Evolutionary conservation across 1,140 invertebrate species (phyloP), one percentile per base, ranked within the genome.

Genomic region (Diachasma alloeum): DNA sequence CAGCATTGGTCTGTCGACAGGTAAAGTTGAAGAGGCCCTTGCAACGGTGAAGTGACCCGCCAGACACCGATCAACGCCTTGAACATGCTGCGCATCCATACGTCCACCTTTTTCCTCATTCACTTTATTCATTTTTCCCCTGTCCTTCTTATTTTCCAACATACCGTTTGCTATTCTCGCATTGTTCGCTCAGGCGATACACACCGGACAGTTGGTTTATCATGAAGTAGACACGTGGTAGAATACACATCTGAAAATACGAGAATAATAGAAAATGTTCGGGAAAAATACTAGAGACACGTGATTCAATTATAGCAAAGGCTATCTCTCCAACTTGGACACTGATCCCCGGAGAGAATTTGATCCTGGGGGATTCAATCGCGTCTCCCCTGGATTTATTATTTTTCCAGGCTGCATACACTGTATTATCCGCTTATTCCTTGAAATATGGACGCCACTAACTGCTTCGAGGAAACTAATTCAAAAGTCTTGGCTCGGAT

Each of bases 1-100:
- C 15, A 4, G 42, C 24, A 4, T 11, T 11, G 31, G 24, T 72
- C 26, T 22, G 22, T 37, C 66, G 72, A 56, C 48, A 70, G 53
- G 46, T 22, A 75, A 39, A 75, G 70, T 69, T 56, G 76, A 72
- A 48, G 56, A 68, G 79, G 59, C 78, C 77, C 31, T 36, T 81
- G 75, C 83, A 84, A 85, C 83, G 84, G 85, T 86, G 82, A 87
- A 88, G 85, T 87, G 84, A 87, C 85, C 83, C 81, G 82, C 79
- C 82, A 87, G 85, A 85, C 85, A 82, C 82, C 81, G 82, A 87
- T 87, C 87, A 86, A 83, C 83, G 82, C 81, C 83, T 84, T 79
- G 72, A 69, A 84, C 81, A 79, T 19, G 76, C 76, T 79, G 74
- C 69, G 46, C 44, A 67, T 48, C 46, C 77, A 36, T 78, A 31